phyloP scores from a whole-genome alignment of 2,888 invertebrate species.

The Suillia variegata region DNA sequence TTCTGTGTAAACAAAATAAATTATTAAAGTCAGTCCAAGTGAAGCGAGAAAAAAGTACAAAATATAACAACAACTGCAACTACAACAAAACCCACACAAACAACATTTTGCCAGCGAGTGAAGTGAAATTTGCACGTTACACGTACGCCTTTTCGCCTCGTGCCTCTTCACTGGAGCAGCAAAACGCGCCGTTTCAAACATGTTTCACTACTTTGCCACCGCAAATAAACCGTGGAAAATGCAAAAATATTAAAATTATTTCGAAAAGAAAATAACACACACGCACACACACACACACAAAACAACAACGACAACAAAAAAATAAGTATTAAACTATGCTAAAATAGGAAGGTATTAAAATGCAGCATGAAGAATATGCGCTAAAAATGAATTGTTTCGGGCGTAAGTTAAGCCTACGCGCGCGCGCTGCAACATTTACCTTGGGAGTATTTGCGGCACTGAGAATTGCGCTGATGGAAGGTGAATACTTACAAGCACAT shows the following conservation, averaged over 20 bases:
- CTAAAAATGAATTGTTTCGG: slow-evolving; percentile 7
- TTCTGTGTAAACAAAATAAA: slow-evolving; percentile 23
- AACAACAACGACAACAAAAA: no score
- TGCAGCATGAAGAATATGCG: background rate
- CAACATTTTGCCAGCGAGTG: background rate
- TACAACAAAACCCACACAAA: background rate
- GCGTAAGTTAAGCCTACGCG: slow-evolving; percentile 2
- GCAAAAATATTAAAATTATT: slow-evolving; percentile 29
- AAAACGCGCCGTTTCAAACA: background rate
- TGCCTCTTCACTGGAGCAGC: background rate
- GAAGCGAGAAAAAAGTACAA: background rate
- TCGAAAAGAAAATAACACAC: no score
- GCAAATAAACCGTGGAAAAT: slow-evolving; percentile 23
- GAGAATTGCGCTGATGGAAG: no score
- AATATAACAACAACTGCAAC: no score
- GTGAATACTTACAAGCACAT: no score
- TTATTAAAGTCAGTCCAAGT: background rate
- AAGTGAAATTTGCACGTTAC: slow-evolving; percentile 1
- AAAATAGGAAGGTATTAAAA: background rate
- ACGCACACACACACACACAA: no score
- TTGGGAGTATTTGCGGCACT: background rate
- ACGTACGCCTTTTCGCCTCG: background rate
- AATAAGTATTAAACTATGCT: background rate
- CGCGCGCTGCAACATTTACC: background rate
- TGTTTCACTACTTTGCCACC: slow-evolving; percentile 18